These are phyloP conservation scores for Riptortus pedestris DNA, from an alignment of 1,140 invertebrate genomes.

Conservation along the genomic window DNA sequence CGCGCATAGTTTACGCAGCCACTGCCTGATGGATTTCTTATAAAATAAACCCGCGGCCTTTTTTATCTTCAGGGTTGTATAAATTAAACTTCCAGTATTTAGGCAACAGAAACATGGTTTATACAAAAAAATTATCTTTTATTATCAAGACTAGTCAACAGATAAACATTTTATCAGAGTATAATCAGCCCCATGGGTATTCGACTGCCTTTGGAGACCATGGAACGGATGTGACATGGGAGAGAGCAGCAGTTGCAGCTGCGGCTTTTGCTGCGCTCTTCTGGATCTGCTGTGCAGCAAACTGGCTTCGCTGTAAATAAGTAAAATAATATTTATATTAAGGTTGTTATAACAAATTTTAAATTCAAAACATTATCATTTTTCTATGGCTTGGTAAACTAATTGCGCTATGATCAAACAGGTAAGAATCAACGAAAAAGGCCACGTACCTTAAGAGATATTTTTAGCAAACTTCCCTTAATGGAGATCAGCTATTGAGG, in stretches of 20 bases:
- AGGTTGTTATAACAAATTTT: not conserved
- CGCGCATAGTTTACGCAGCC: too few species aligned
- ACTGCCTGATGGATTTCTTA: not conserved
- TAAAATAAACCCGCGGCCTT: not conserved
- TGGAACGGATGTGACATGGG: slow-evolving; percentile 31
- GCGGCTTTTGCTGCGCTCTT: slow-evolving; percentile 40
- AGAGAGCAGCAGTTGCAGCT: slow-evolving; percentile 35
- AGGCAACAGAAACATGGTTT: not conserved
- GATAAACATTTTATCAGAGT: not conserved
- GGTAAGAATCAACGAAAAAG: too few species aligned
- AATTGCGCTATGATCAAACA: too few species aligned
- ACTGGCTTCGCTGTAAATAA: slow-evolving; percentile 36
- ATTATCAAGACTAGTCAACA: not conserved
- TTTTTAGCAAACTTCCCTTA: too few species aligned
- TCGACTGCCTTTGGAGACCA: not conserved
- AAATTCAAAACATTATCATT: not conserved
- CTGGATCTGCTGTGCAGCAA: slow-evolving; percentile 39
- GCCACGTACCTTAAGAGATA: too few species aligned
- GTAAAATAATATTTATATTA: not conserved
- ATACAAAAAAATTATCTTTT: not conserved
- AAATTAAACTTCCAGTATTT: not conserved
- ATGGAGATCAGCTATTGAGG: too few species aligned
- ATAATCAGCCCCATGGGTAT: slow-evolving; percentile 20
- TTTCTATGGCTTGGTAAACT: not conserved
- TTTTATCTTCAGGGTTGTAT: not conserved